phyloP scores from a whole-genome alignment of 2,888 invertebrate genomes.

The Clusia tigrina region DNA sequence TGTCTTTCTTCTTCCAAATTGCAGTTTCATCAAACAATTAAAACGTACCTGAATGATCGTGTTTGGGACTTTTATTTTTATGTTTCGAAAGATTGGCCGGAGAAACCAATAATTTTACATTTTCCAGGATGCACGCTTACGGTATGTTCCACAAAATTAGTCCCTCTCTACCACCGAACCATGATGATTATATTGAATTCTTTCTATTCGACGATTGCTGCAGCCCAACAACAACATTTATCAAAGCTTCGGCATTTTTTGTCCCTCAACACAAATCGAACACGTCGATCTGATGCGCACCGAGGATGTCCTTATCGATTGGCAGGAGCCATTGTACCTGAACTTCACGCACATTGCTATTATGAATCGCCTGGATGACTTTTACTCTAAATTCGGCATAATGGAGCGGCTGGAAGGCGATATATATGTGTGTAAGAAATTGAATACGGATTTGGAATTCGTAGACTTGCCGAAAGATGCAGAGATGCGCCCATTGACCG shows the following conservation, averaged over 20 bases:
- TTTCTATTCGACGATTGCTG: neutral
- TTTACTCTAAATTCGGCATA: constrained; percentile 70
- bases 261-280: constrained; percentile 79
- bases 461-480: constrained; percentile 75
- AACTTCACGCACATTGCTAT: constrained; percentile 86
- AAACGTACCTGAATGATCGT: constrained; percentile 86
- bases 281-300: constrained; percentile 75
- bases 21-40: constrained; percentile 89
- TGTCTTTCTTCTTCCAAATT: constrained; percentile 50
- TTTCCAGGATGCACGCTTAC: constrained; percentile 89
- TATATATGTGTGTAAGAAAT: constrained; percentile 77
- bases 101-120: constrained; percentile 83
- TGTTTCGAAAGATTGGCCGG: constrained; percentile 88
- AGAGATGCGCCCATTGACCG: constrained; percentile 77
- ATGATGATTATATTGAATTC: neutral
- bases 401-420: constrained; percentile 82
- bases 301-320: constrained; percentile 81
- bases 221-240: constrained; percentile 82
- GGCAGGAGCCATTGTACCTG: constrained; percentile 82
- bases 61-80: constrained; percentile 92
- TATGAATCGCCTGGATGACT: constrained; percentile 78
- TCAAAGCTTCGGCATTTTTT: constrained; percentile 87
- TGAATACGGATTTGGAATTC: constrained; percentile 69
- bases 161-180: neutral
- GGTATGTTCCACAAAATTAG: constrained; percentile 68